Evolutionary conservation across 2,113 vertebrate genomes (phyloP), one percentile per base, ranked within the genome.

Genomic region (Manacus vitellinus): DNA sequence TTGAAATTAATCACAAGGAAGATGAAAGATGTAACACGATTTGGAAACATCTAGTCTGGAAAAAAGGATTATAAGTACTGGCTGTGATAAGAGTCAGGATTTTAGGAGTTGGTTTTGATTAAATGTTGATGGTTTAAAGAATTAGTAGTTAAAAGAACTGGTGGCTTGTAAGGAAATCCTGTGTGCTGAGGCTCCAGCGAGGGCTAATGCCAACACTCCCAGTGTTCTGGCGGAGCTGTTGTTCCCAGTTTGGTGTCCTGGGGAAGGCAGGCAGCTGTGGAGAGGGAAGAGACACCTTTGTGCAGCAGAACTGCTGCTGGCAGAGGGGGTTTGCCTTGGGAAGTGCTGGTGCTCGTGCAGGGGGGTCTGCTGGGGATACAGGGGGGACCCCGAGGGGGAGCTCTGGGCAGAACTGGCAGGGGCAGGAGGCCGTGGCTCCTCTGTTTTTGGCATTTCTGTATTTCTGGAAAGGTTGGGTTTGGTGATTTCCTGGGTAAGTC

Each of bases 1-100:
- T 98, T 98, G 95, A 97, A 98, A 98, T 98, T 97, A 97, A 97
- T 97, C 96, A 97, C 95, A 95, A 88, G 97, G 83, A 97, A 97
- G 96, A 98, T 97, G 97, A 98, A 98, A 98, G 97, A 97, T 97
- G 96, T 96, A 97, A 95, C 97, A 94, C 2, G 94, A 98, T 97
- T 98, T 98, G 96, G 89, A 96, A 98, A 91, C 97, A 97, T 97
- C 96, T 96, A 97, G 94, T 97, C 97, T 98, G 97, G 97, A 97
- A 98, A 98, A 98, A 97, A 61, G 97, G 97, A 98, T 97, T 98
- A 97, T 75, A 89, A 95, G 93, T 89, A 20, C 96, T 72, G 84
- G 96, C 97, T 97, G 98, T 94, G 97, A 98, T 97, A 97, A 97
- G 97, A 98, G 95, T 80, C 79, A 4, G 94, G 90, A 39, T 94